These are phyloP conservation scores for Drosophila mimica DNA, from an alignment of 2,888 invertebrate species.

Conservation along the genomic window DNA sequence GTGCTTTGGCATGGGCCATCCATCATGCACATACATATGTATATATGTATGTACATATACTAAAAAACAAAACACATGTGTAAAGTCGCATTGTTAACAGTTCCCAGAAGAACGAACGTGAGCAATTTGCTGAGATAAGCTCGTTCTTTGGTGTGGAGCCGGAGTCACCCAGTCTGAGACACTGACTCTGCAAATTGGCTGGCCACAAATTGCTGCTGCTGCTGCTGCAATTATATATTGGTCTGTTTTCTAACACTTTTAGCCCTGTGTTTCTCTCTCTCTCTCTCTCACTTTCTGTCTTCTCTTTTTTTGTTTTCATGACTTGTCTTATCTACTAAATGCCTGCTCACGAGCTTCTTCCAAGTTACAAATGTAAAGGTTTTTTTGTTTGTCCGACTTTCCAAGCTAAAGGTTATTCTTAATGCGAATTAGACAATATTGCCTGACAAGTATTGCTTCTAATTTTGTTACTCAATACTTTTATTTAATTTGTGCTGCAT, in stretches of 20 bases:
- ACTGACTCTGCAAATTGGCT: constrained; percentile 48
- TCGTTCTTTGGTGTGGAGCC: constrained; percentile 37
- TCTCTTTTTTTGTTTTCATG: constrained; percentile 27
- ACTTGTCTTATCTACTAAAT: constrained; percentile 49
- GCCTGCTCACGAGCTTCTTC: constrained; percentile 35
- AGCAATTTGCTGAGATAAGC: constrained; percentile 63
- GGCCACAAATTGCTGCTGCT: constrained; percentile 29
- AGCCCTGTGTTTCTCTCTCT: constrained; percentile 27
- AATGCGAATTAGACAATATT: constrained; percentile 18
- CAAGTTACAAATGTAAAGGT: constrained; percentile 18
- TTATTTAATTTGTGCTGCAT: constrained; percentile 33
- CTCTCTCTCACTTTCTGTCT: constrained; percentile 15
- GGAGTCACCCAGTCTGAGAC: constrained; percentile 58
- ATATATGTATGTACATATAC: constrained; percentile 7
- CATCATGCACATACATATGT: constrained; percentile 13
- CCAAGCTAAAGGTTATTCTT: constrained; percentile 41
- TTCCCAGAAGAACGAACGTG: constrained; percentile 73
- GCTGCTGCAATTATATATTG: constrained; percentile 37
- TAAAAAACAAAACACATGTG: constrained; percentile 41
- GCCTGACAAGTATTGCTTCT: constrained; percentile 22
- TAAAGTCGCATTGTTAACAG: constrained; percentile 58
- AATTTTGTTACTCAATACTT: constrained; percentile 28
- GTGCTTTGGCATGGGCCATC: constrained; percentile 63
- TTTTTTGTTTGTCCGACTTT: constrained; percentile 27
- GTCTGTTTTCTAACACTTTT: constrained; percentile 21